phyloP scores from a whole-genome alignment of 2,113 vertebrate genomes.

The Oreochromis niloticus region DNA sequence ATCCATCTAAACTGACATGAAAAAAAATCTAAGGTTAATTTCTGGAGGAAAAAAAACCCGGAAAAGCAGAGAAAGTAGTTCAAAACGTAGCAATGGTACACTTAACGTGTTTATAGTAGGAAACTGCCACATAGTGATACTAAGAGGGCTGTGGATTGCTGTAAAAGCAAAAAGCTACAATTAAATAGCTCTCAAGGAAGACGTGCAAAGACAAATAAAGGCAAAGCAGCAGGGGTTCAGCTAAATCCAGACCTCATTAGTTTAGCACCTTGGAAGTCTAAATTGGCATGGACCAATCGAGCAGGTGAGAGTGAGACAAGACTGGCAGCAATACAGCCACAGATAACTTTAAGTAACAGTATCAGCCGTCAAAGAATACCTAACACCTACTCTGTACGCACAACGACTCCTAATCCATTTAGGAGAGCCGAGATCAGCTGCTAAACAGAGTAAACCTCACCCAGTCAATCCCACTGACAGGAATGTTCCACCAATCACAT shows the following conservation, averaged over 20 bases:
- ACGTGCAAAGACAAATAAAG: neutral
- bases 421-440: conserved; percentile 28
- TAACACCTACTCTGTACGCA: neutral
- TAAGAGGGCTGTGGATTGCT: neutral
- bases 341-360: neutral
- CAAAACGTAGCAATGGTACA: neutral
- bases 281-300: neutral
- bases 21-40: neutral
- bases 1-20: neutral
- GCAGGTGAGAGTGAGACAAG: neutral
- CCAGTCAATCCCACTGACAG: conserved; percentile 33
- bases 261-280: neutral
- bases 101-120: neutral
- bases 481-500: neutral
- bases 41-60: rapidly evolving
- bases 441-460: conserved; percentile 46
- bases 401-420: conserved; percentile 39
- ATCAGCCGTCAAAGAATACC: neutral
- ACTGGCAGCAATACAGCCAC: neutral
- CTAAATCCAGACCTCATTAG: conserved; percentile 12
- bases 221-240: neutral
- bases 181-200: neutral
- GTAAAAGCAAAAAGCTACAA: neutral
- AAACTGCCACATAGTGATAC: neutral
- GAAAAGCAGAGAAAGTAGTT: neutral